A percentile compares a stretch with the other conserved stretches of the same genome.
These are phyloP conservation scores for Eudemis profundana DNA, from an alignment of 2,888 invertebrate genomes.

Conservation along the genomic window DNA sequence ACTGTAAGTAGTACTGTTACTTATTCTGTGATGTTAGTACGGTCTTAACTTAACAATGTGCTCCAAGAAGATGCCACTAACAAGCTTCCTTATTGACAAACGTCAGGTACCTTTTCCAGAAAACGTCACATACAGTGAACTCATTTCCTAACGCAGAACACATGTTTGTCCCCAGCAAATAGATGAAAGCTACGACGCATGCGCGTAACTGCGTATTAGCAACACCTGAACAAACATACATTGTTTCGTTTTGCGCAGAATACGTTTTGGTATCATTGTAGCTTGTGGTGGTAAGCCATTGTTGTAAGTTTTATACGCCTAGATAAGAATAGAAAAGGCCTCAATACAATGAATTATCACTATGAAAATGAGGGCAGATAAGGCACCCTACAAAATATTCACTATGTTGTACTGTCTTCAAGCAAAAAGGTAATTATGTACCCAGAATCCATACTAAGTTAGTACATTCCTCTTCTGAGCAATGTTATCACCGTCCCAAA, in stretches of 20 bases:
- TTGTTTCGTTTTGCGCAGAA: conserved; percentile 7
- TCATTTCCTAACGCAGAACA: neutral
- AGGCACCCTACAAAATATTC: conserved; percentile 12
- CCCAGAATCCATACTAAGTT: neutral
- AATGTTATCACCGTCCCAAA: conserved; percentile 34
- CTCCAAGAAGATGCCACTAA: too few species aligned
- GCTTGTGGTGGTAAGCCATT: too few species aligned
- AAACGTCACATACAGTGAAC: neutral
- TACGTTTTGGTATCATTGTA: neutral
- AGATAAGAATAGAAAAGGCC: too few species aligned
- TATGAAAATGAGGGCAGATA: conserved; percentile 18
- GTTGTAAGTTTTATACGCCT: too few species aligned
- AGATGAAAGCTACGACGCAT: neutral
- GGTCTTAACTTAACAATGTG: too few species aligned
- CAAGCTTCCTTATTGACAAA: too few species aligned
- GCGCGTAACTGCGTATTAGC: conserved; percentile 23
- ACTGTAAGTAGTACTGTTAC: too few species aligned
- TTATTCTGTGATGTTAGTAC: too few species aligned
- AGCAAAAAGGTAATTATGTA: neutral
- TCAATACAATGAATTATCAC: too few species aligned
- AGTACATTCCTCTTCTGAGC: neutral
- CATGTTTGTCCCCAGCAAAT: conserved; percentile 6
- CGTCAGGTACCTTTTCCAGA: too few species aligned
- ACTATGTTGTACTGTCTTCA: neutral
- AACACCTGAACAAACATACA: conserved; percentile 16